Percentiles rank a stretch among this genome's conserved stretches.
phyloP scores from a whole-genome alignment of 2,888 invertebrate genomes.

The Cataglyphis altisquamis region DNA sequence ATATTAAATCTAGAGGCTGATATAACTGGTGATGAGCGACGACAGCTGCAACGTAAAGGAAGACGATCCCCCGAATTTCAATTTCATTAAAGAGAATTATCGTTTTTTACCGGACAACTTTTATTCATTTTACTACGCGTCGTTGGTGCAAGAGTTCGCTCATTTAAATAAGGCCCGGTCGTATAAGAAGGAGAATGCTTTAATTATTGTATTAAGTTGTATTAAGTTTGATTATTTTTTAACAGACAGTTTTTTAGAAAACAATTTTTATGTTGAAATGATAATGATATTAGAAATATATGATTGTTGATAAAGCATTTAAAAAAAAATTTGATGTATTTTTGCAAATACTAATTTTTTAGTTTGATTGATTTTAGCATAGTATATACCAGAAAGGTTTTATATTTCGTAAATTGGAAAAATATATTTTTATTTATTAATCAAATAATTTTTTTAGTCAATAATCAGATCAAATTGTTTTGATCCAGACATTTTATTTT shows the following conservation, averaged over 20 bases:
- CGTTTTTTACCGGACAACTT: background rate
- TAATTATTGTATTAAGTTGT: background rate
- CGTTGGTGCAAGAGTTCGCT: background rate
- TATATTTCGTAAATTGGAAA: background rate
- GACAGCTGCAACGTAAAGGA: conserved; percentile 3
- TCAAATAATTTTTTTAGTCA: background rate
- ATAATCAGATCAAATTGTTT: background rate
- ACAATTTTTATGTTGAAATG: background rate
- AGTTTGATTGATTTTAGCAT: background rate
- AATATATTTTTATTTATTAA: background rate
- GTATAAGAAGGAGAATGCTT: background rate
- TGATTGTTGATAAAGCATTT: background rate
- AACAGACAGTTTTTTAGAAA: background rate
- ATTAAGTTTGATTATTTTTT: background rate
- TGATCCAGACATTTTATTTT: background rate
- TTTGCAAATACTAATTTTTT: background rate
- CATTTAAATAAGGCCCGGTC: background rate
- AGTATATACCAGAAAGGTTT: background rate
- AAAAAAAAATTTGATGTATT: background rate
- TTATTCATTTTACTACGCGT: conserved; percentile 13
- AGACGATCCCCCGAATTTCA: background rate
- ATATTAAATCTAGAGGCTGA: conserved; percentile 17
- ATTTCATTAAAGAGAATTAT: conserved; percentile 31
- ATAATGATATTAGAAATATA: background rate
- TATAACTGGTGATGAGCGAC: conserved; percentile 19